These are phyloP conservation scores for Spea multiplicata DNA, from an alignment of 2,113 vertebrate species.

Conservation along the genomic window DNA sequence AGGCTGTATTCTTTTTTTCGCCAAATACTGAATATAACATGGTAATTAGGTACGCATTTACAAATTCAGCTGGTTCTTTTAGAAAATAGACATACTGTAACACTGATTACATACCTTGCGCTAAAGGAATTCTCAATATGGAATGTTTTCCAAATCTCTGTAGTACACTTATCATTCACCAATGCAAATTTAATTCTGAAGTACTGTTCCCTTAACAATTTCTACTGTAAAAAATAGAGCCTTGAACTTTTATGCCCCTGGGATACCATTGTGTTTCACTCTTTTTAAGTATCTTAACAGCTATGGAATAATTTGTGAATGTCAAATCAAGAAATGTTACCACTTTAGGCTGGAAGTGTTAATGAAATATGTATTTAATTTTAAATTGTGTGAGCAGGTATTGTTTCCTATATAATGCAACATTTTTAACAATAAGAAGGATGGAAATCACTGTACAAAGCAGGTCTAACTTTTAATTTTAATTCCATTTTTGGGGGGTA, in stretches of 20 bases:
- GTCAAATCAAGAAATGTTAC: conserved; percentile 29
- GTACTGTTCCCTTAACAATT: conserved; percentile 39
- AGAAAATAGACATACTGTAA: conserved; percentile 11
- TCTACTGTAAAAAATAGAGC: conserved; percentile 33
- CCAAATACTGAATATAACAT: conserved; percentile 2
- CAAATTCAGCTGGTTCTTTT: conserved; percentile 20
- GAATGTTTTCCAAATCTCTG: conserved; percentile 37
- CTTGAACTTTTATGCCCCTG: conserved; percentile 30
- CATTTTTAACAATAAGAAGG: conserved; percentile 6
- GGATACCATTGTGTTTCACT: conserved; percentile 35
- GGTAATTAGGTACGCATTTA: conserved; percentile 29
- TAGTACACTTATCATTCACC: conserved; percentile 22
- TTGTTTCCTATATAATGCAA: conserved; percentile 27
- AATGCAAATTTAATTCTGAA: conserved; percentile 38
- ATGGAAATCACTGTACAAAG: conserved; percentile 2
- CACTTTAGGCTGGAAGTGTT: conserved; percentile 24
- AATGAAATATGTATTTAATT: conserved; percentile 42
- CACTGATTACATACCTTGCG: conserved; percentile 31
- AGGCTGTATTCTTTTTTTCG: background rate
- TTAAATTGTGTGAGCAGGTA: background rate
- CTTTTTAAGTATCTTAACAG: conserved; percentile 27
- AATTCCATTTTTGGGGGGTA: conserved; percentile 44
- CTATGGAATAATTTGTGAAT: conserved; percentile 28
- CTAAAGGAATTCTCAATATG: conserved; percentile 17
- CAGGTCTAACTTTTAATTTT: background rate